These are phyloP conservation scores for Archilochus colubris DNA, from an alignment of 2,113 vertebrate genomes.

Conservation along the genomic window DNA sequence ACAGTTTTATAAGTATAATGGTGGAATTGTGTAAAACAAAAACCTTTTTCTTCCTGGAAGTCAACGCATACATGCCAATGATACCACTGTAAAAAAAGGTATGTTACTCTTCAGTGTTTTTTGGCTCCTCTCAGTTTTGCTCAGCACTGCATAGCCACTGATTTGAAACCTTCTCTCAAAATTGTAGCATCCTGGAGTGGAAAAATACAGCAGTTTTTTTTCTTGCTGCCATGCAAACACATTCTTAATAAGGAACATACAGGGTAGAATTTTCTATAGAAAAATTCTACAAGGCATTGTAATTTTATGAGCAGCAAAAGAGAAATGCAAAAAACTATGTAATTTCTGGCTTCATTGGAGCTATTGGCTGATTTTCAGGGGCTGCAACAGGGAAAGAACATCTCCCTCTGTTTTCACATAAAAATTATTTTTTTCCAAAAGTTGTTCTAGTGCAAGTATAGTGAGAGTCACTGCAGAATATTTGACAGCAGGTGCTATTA, in stretches of 20 bases:
- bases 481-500: neutral
- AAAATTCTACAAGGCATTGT: neutral
- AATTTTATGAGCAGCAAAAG: neutral
- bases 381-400: neutral
- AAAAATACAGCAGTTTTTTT: neutral
- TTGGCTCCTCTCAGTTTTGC: neutral
- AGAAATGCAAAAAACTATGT: neutral
- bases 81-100: neutral
- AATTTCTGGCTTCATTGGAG: neutral
- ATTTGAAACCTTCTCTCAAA: neutral
- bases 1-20: neutral
- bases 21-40: neutral
- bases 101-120: neutral
- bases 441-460: neutral
- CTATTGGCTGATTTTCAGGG: neutral
- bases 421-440: neutral
- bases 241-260: neutral
- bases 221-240: neutral
- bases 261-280: neutral
- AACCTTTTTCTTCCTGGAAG: neutral
- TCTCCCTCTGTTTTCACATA: neutral
- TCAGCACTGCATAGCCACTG: rapidly evolving
- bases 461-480: rapidly evolving
- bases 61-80: rapidly evolving
- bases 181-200: neutral